phyloP scores from a whole-genome alignment of 2,113 vertebrate genomes.

The Catharus fuscescens region DNA sequence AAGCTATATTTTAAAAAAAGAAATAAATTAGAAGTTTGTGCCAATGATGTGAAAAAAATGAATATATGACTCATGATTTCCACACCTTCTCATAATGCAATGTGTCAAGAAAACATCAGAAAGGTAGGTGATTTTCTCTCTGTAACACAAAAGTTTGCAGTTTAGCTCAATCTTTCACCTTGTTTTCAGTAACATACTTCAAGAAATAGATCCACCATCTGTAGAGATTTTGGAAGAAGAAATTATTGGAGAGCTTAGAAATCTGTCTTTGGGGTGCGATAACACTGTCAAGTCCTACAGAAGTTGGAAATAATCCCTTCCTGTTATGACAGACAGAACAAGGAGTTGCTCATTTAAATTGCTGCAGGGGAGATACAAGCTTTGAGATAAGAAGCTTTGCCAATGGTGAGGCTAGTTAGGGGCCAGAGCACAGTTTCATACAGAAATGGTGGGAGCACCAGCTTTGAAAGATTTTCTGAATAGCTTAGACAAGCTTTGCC shows the following conservation, averaged over 20 bases:
- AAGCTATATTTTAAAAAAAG: background rate
- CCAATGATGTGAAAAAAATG: background rate
- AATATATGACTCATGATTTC: background rate
- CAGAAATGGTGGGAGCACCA: background rate
- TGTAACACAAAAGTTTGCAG: background rate
- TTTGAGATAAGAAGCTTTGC: background rate
- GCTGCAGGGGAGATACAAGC: background rate
- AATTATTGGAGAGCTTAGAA: background rate
- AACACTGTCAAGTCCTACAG: background rate
- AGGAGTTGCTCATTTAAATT: constrained; percentile 2
- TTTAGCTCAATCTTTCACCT: constrained; percentile 9
- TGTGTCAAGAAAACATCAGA: background rate
- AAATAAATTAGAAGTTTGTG: background rate
- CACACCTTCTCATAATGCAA: background rate
- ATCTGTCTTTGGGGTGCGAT: background rate
- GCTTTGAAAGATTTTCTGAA: background rate
- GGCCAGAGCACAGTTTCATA: background rate
- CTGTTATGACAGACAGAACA: background rate
- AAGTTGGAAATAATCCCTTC: background rate
- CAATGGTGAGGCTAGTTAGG: background rate
- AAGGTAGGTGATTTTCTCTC: background rate
- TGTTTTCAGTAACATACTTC: background rate
- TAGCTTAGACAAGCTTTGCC: background rate
- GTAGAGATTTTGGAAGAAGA: background rate
- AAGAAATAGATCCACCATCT: background rate